Evolutionary conservation across 2,888 invertebrate species (phyloP), one percentile per base, ranked within the genome.

Genomic region (Micoletzkya japonica): DNA sequence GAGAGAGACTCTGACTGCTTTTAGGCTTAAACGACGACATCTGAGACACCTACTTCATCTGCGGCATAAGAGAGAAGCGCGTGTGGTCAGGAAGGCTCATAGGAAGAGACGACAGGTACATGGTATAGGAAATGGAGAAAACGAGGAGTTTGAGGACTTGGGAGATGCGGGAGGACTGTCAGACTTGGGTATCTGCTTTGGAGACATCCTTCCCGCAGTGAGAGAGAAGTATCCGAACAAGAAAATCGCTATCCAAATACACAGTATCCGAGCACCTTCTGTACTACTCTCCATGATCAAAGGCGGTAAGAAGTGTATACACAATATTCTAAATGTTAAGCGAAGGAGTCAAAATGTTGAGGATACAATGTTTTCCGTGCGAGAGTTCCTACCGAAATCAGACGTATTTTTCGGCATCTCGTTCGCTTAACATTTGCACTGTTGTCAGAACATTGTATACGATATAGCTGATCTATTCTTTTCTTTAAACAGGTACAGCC

Each of bases 131-230:
- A 14, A 44, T 44, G 44, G 10, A 44, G 20, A 14, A 14, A 44
- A 14, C 14, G 44, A 44, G 10, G 10, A 44, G 20, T 44, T 56
- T 10, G 20, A 58, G 14, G 58, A 10, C 30, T 58, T 28, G 24
- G 58, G 17, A 26, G 78, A 74, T 30, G 76, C 73, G 20, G 78
- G 73, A 34, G 73, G 74, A n/a, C 74, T 82, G 54, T 79, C 82
- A 30, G 82, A 81, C 60, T 71, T 82, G 37, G 81, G 82, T 63
- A 82, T 83, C 70, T 83, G 83, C 70, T 79, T 83, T 67, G 83
- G 83, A 61, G 83, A 83, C 72, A 82, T 83, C 66, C 75, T 83
- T 49, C 83, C 83, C n/a, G 81, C 79, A 0, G 76, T 83, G 44
- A 73, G 83, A 20, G 83, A 83, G 63, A 81, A 81, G 60, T 82